Base-by-base conservation (phyloP, 2,888 invertebrate genomes). In the Dione vanillae region DNA sequence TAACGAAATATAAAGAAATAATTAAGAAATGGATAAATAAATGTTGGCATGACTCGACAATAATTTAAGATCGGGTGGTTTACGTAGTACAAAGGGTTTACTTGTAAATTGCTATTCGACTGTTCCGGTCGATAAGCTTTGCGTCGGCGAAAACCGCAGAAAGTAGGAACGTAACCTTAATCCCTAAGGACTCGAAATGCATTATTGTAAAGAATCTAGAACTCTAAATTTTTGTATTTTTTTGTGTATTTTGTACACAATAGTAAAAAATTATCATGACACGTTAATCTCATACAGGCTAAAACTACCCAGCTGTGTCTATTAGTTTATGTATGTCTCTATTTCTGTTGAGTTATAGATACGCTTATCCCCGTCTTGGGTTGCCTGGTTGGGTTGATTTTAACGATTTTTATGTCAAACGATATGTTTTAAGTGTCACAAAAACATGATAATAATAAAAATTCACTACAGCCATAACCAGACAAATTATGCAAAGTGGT, bases 61-160 rank as follows among this genome's bases (percentile, higher is more conserved):
- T 81, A 81, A 80, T 77, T 77, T 75, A 79, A 78, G 77, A 77
- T 76, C 77, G 80, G 80, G 82, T 78, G 80, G 27, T 78, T 78
- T 77, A 78, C 79, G 79, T 77, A 73, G 78, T 81, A 80, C 82
- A 83, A 84, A 78, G 83, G 84, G 84, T 83, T 84, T 76, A 78
- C 76, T 82, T 77, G 80, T 82, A 81, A 81, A 80, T 80, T 81
- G 81, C 81, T 80, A 82, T 78, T 77, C 79, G 71, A 74, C 78
- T 79, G 81, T 80, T 81, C 78, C 82, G 85, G 84, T 86, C 86
- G 86, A 86, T 87, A 84, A 78, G 65, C 68, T 43, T 35, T 52
- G 69, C 52, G 61, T 69, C 64, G 64, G 41, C 52, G 58, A 59
- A 54, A 69, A 47, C 65, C 69, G 58, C 69, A 40, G 67, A 56